Evolutionary conservation across 2,113 vertebrate species (phyloP), one percentile per base, ranked within the genome.

Genomic region (Nycticorax nycticorax): DNA sequence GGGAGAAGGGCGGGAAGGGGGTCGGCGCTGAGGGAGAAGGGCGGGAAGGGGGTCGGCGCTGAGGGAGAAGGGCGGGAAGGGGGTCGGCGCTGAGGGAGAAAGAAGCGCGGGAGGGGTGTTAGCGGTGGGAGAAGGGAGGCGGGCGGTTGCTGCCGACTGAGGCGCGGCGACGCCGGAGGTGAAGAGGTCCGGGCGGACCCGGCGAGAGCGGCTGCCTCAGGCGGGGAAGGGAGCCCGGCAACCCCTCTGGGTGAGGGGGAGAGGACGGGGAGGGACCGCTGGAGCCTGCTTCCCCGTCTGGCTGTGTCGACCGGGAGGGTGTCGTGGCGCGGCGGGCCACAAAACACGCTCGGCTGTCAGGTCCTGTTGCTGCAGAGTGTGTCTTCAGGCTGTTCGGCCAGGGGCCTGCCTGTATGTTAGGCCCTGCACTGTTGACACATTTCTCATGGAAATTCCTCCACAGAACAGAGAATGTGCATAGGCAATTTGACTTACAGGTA

Each of bases 321-420:
- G 56, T 16, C 0, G 2, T 24, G 45, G 30, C 5, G 1, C 1
- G 6, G 37, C 2, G 1, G 41, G 41, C 41, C 41, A 41, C 41
- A 41, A 12, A 41, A 41, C 41, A 41, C 41, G 41, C 20, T n/a
- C 1, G 12, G n/a, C n/a, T 35, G 30, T 8, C 9, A 1, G 30
- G 14, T 2, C 0, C 1, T 4, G 32, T 3, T 15, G 69, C 28
- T 37, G 37, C 8, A 62, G 28, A 7, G 12, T 1, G 43, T 11
- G 6, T 7, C 21, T 0, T 6, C 50, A 11, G 6, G 27, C 9
- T 9, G 39, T 8, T n/a, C 1, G 2, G 10, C 6, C 8, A 3
- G 60, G 8, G 56, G 3, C 30, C 30, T 2, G 37, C 26, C 2
- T 1, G 19, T 9, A 9, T 3, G 2, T 37, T 15, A 39, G n/a